Evolutionary conservation across 2,888 invertebrate species (phyloP), one percentile per base, ranked within the genome.

Genomic region (Steromphala cineraria): DNA sequence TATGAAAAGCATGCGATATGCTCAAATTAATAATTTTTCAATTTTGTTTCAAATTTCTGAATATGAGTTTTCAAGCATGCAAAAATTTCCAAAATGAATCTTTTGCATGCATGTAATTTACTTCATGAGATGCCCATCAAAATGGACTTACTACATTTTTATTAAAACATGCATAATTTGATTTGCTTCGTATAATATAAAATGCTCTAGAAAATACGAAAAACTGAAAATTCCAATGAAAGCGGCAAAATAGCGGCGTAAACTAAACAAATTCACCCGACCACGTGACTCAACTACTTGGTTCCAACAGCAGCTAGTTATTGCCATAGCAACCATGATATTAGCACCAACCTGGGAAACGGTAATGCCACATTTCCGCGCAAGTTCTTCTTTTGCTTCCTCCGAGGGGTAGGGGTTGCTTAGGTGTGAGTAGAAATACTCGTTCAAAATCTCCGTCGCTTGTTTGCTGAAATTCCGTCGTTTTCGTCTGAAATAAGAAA

Each of bases 391-490:
- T 94, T 99, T 99, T 87, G 99, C 99, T 95, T 99, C 99, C 95
- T 99, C 99, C 93, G 98, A 98, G 86, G 99, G 99, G 95, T 99
- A 99, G 46, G 99, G 99, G 95, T 99, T 99, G 93, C 98, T 98
- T 92, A 99, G 96, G 95, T 99, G 99, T 90, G 99, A 99, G 95
- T 99, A 99, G 95, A 99, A 99, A 94, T 99, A 99, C 95, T 99
- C 99, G 94, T 99, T 99, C 90, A 99, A 95, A 91, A 99, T 98
- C 95, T 99, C 99, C 36, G 99, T 99, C 80, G 99, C 99, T 94
- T 99, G 99, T 95, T 99, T 99, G 95, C 98, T 99, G 95, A 99
- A 99, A 95, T 99, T 99, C 91, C 99, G 96, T 89, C 99, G 96
- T 94, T 99, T 99, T 95, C 93, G 92, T 91, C 95, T 94, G 91